Base-by-base conservation (phyloP, 2,888 invertebrate genomes). In the Heliconius cydno region DNA sequence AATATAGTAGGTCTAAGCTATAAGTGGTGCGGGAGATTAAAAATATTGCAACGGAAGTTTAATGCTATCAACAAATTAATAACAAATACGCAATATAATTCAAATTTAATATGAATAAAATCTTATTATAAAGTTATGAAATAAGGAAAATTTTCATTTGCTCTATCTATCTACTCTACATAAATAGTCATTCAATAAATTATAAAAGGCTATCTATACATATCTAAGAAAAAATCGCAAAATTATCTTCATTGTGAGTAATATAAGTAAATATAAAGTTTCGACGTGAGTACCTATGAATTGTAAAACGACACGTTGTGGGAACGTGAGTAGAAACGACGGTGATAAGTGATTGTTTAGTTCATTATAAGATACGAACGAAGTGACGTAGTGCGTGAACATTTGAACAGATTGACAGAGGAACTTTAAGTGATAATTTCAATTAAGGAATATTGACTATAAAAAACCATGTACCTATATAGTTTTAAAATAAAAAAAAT, bases 271-370 rank as follows among this genome's bases (percentile, higher is more conserved):
- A 9, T 34, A 66, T 15, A 70, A 38, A 2, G 0, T 68, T 38
- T 68, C 1, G 38, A 38, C 38, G 38, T 68, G 19, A 38, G 52
- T 52, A 52, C 19, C 52, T 52, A 67, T 38, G 12, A 22, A 70
- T 41, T 70, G 70, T 70, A 60, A 60, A 60, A n/a, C n/a, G n/a
- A n/a, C 73, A 73, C 34, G 73, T 73, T 60, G 60, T 60, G 34
- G 7, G 22, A 73, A 38, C 60, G 60, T 60, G 73, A 60, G n/a
- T 12, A n/a, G 7, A 52, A 57, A 34, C 22, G 46, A 46, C 72
- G 52, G 19, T 34, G 72, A 72, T 72, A 72, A 72, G n/a, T n/a
- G 57, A 57, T 72, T 30, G 7, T 13, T 2, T 68, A 38, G 38
- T 38, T 38, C 30, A 28, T 57, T 72, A 34, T 13, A 72, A 57